These are phyloP conservation scores for Phallusia fumigata DNA, from an alignment of 23 tunicate genomes.

Conservation along the genomic window DNA sequence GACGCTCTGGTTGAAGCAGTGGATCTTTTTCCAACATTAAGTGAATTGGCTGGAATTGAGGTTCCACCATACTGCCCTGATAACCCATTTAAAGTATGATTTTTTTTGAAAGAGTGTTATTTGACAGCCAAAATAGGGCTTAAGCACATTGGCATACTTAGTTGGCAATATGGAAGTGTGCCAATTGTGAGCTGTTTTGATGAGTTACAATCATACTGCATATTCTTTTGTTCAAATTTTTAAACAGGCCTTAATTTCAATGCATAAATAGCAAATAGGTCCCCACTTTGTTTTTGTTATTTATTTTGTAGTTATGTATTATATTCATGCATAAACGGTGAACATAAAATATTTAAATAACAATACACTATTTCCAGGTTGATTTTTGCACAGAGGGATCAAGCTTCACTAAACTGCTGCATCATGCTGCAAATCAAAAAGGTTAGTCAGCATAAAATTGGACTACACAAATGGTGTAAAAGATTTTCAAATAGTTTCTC, in stretches of 20 bases:
- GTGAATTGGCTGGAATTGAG: conserved; percentile 48
- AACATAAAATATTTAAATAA: not conserved
- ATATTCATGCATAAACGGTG: not conserved
- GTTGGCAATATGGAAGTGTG: too few relatives aligned
- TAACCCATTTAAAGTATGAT: conserved; percentile 44
- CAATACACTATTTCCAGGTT: conserved; percentile 12
- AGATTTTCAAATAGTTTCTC: too few relatives aligned
- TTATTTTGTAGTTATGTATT: too few relatives aligned
- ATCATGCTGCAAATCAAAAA: conserved; percentile 1
- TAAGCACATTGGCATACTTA: too few relatives aligned
- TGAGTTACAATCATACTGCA: too few relatives aligned
- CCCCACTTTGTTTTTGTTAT: too few relatives aligned
- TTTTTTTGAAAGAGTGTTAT: not conserved
- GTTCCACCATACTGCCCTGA: conserved; percentile 51
- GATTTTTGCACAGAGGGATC: conserved; percentile 83
- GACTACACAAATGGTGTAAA: too few relatives aligned
- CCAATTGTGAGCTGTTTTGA: too few relatives aligned
- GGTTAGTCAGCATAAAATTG: not conserved
- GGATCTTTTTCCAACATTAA: conserved; percentile 81
- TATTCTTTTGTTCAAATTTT: too few relatives aligned
- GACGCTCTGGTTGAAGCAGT: conserved; percentile 74
- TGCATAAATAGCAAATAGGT: too few relatives aligned
- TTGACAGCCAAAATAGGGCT: too few relatives aligned
- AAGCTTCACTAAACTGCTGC: conserved; percentile 49
- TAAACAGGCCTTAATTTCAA: too few relatives aligned